Evolutionary conservation across 2,113 vertebrate species (phyloP).

Genomic region (Aegypius monachus): DNA sequence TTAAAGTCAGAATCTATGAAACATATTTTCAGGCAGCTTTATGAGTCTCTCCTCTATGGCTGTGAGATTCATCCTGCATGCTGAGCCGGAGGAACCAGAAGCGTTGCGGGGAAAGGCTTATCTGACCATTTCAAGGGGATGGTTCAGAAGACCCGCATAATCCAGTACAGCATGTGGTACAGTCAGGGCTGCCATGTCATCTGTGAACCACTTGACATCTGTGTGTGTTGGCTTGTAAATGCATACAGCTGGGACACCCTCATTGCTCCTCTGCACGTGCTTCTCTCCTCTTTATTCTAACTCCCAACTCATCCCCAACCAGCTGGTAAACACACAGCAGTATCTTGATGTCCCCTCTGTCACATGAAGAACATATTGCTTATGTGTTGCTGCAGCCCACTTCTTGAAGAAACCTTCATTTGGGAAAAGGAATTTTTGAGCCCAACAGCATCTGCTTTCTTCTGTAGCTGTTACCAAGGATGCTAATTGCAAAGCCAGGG

Average conservation of each 20-base stretch:
- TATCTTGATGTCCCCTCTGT: neutral
- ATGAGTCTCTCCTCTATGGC: neutral
- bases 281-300: neutral
- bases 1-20: neutral
- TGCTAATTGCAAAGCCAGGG: neutral
- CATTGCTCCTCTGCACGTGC: neutral
- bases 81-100: neutral
- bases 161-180: neutral
- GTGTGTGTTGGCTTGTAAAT: neutral
- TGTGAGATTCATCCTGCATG: neutral
- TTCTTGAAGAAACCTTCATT: neutral
- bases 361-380: neutral
- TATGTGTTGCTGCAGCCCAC: neutral
- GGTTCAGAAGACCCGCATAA: neutral
- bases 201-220: neutral
- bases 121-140: neutral
- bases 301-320: neutral
- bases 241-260: neutral
- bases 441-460: neutral
- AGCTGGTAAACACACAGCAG: neutral
- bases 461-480: neutral
- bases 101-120: neutral
- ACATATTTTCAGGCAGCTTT: neutral
- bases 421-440: neutral
- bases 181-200: neutral